Conservation (phyloP, 2,113 vertebrate genomes). For the Cranoglanis bouderius region DNA sequence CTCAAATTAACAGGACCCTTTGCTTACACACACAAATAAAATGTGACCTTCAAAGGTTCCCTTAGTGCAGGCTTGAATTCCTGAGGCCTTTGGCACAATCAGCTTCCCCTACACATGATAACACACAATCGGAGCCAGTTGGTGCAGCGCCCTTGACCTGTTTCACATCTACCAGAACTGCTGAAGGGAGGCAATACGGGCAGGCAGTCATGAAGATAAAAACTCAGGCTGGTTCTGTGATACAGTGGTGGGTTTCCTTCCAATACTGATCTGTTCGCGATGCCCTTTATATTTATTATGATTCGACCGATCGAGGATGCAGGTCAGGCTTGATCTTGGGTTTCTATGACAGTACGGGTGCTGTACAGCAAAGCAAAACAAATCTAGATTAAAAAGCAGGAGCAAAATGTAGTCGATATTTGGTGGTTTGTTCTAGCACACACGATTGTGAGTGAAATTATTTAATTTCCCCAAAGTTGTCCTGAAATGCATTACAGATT, state of each 20-base stretch:
- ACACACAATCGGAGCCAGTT: constrained; percentile 50
- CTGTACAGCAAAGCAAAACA: background rate
- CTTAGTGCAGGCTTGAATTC: constrained; percentile 29
- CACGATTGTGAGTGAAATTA: background rate
- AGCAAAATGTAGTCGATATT: background rate
- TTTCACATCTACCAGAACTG: constrained; percentile 31
- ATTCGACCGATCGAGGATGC: background rate
- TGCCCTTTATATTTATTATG: background rate
- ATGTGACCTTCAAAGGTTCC: constrained; percentile 31
- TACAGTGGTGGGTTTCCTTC: background rate
- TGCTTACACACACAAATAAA: constrained; percentile 23
- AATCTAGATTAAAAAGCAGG: background rate
- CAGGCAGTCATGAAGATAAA: constrained; percentile 35
- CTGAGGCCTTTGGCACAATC: constrained; percentile 56
- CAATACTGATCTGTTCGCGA: constrained; percentile 9
- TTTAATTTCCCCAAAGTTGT: background rate
- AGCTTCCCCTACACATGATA: constrained; percentile 62
- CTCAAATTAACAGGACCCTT: background rate
- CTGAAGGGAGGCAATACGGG: constrained; percentile 49
- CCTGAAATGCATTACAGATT: background rate
- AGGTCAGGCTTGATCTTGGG: background rate
- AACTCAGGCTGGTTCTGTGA: constrained; percentile 14
- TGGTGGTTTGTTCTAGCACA: background rate
- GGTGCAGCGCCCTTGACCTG: constrained; percentile 56
- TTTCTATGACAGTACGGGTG: background rate